phyloP scores from a whole-genome alignment of 1,140 invertebrate species.

The Drosophila pseudoananassae region DNA sequence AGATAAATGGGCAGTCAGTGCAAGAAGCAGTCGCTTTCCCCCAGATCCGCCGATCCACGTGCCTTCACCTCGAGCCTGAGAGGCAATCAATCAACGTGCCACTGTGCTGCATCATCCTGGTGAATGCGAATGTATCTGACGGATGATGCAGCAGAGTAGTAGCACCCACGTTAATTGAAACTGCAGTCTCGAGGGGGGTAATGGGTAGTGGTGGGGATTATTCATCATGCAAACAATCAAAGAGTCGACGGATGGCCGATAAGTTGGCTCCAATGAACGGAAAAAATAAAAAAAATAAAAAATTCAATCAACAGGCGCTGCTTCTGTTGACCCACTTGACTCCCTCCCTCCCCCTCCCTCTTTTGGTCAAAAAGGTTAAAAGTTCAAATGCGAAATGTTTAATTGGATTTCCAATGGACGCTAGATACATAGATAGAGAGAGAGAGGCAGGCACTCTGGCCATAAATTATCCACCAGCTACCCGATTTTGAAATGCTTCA shows the following conservation, averaged over 20 bases:
- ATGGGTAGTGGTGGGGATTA: conserved; percentile 6
- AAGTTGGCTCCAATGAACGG: conserved; percentile 46
- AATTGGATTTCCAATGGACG: conserved; percentile 45
- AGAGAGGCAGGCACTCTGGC: conserved; percentile 1
- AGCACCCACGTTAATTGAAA: conserved; percentile 50
- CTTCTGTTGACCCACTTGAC: conserved; percentile 57
- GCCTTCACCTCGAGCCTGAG: neutral
- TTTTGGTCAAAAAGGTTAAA: conserved; percentile 49
- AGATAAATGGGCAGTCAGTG: conserved; percentile 60
- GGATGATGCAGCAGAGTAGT: conserved; percentile 22
- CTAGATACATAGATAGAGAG: neutral
- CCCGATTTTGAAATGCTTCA: conserved; percentile 18
- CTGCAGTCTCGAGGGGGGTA: conserved; percentile 1
- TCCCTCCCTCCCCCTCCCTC: neutral
- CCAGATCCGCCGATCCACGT: conserved; percentile 17
- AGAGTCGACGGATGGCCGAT: conserved; percentile 61
- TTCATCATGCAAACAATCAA: conserved; percentile 56
- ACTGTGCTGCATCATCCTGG: conserved; percentile 23
- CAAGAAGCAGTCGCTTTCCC: neutral
- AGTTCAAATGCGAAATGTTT: conserved; percentile 62
- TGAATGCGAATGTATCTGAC: conserved; percentile 31
- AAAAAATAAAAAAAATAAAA: too few relatives aligned
- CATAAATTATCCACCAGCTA: conserved; percentile 8
- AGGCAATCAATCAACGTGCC: conserved; percentile 57
- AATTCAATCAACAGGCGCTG: conserved; percentile 60